Base-by-base conservation (phyloP, 2,113 vertebrate species). In the Clupea harengus region DNA sequence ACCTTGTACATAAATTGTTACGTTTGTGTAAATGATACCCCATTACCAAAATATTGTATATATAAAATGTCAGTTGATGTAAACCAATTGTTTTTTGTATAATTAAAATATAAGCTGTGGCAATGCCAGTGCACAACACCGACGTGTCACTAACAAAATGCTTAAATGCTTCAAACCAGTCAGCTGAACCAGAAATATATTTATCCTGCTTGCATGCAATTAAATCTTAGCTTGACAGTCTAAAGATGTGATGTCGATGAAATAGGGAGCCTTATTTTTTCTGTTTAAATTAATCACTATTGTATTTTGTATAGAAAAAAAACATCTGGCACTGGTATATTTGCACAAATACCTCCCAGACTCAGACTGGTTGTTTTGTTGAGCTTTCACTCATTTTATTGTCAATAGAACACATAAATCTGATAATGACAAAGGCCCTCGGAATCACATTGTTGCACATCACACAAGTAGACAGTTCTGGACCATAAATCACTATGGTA, bases 1-100 rank as follows among this genome's bases (percentile, higher is more conserved):
- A n/a, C 18, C 82, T 78, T 54, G 52, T 83, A 83, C 52, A 78
- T 18, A 83, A 32, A 25, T 64, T 83, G 18, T 39, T 49, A 17
- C 1, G 18, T 83, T 39, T 44, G 49, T 57, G 28, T 83, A 17
- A 45, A 64, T 67, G 64, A 67, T n/a, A 83, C 54, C 13, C 39
- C 9, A 39, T 64, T 32, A 8, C 28, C 10, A 0, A 17, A 39
- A 78, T 28, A 5, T 39, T 78, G 28, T 78, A 17, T 78, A 78
- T 44, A 32, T 44, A 78, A 78, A 22, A 20, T 60, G 20, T 39
- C 39, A 39, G 39, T 22, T 18, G 18, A 60, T 60, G 6, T 60
- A 60, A 60, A 22, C 18, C 1, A 0, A 60, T 18, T 60, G 54
- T 60, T 60, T 60, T 49, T 49, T 49, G 0, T 47, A 9, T 47